Percentiles rank a stretch among this genome's conserved stretches.
Evolutionary conservation across 2,888 invertebrate species (phyloP).

Genomic region (Tupiocoris notatus): DNA sequence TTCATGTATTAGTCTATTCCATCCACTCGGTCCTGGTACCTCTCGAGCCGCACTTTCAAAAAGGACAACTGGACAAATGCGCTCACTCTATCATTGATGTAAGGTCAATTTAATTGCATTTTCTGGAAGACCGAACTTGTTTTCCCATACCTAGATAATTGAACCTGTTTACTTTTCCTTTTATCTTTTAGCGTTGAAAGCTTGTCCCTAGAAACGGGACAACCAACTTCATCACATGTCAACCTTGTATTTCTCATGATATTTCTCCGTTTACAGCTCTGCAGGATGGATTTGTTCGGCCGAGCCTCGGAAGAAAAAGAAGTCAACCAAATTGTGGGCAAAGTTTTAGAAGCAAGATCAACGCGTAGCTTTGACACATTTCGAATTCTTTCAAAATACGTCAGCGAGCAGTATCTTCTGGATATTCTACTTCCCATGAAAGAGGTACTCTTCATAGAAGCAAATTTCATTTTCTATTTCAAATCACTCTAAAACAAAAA

Average conservation of each 20-base stretch:
- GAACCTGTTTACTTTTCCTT: neutral
- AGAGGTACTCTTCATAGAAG: slow-evolving; percentile 58
- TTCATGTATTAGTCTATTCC: slow-evolving; percentile 88
- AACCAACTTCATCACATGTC: too few species aligned
- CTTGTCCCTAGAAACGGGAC: too few species aligned
- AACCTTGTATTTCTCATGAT: neutral
- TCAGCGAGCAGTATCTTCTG: slow-evolving; percentile 72
- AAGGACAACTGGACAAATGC: slow-evolving; percentile 69
- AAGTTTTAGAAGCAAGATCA: slow-evolving; percentile 77
- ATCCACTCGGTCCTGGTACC: slow-evolving; percentile 78
- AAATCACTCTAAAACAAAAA: too few species aligned
- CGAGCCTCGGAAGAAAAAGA: slow-evolving; percentile 87
- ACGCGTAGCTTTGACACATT: slow-evolving; percentile 85
- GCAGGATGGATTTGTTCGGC: slow-evolving; percentile 86
- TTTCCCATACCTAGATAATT: neutral
- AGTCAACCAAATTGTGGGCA: slow-evolving; percentile 75
- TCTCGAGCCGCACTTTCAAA: slow-evolving; percentile 67
- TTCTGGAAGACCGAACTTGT: neutral
- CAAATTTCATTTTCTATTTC: neutral
- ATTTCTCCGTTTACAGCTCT: slow-evolving; percentile 59
- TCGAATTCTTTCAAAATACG: slow-evolving; percentile 74
- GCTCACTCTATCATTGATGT: slow-evolving; percentile 39
- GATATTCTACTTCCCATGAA: slow-evolving; percentile 79
- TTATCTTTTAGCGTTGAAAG: too few species aligned
- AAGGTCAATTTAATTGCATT: neutral